These are phyloP conservation scores for Elaeidobius kamerunicus DNA, from an alignment of 2,888 invertebrate species.

Conservation along the genomic window DNA sequence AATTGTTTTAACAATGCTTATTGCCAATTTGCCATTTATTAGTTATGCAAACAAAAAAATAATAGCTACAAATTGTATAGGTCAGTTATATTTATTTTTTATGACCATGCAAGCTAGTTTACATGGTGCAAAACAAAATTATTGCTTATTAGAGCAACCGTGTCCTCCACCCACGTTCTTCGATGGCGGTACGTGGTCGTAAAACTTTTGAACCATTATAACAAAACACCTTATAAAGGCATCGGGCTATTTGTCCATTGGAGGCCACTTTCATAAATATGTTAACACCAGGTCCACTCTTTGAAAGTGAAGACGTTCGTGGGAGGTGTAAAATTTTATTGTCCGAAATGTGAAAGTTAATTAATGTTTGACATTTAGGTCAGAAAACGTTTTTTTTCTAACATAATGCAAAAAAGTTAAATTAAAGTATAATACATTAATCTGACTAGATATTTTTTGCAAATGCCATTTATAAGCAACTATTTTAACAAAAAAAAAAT, in stretches of 20 bases:
- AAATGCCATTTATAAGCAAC: too few relatives aligned
- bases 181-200: conserved; percentile 14
- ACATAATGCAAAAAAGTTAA: too few relatives aligned
- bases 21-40: too few relatives aligned
- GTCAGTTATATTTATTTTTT: not conserved
- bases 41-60: too few relatives aligned
- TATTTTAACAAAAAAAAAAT: not conserved
- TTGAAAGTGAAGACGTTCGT: conserved; percentile 25
- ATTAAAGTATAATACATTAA: too few relatives aligned
- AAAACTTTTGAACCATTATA: conserved; percentile 22
- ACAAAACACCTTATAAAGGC: conserved; percentile 29
- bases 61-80: too few relatives aligned
- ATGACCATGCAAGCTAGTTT: not conserved
- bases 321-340: conserved; percentile 22
- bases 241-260: conserved; percentile 24
- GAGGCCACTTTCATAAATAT: conserved; percentile 26
- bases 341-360: conserved; percentile 13
- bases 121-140: conserved; percentile 1
- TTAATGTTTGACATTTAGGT: too few relatives aligned
- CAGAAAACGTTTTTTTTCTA: too few relatives aligned
- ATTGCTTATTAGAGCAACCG: conserved; percentile 22
- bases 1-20: too few relatives aligned
- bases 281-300: conserved; percentile 20
- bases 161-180: conserved; percentile 19
- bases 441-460: too few relatives aligned